A percentile compares a stretch with the other conserved stretches of the same genome.
These are phyloP conservation scores for Parelbella ahira DNA, from an alignment of 2,888 invertebrate genomes.

Conservation along the genomic window DNA sequence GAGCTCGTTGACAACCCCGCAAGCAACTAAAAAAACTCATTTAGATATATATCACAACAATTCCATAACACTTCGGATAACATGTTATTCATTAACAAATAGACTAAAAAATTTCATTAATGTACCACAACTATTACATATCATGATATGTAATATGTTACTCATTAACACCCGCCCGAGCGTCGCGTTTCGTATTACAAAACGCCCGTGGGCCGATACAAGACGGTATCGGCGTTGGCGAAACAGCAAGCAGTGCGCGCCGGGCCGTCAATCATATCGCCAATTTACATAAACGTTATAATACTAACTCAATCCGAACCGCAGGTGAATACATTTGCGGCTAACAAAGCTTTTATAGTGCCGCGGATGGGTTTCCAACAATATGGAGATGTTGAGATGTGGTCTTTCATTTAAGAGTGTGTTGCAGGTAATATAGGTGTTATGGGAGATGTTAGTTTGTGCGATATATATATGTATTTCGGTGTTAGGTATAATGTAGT, in stretches of 20 bases:
- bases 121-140: too few relatives aligned
- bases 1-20: too few relatives aligned
- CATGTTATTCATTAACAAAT: too few relatives aligned
- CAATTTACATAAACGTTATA: conserved; percentile 9
- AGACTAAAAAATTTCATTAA: too few relatives aligned
- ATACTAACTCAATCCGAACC: conserved; percentile 6
- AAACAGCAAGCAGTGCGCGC: conserved; percentile 9
- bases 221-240: conserved; percentile 8
- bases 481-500: too few relatives aligned
- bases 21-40: too few relatives aligned
- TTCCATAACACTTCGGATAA: too few relatives aligned
- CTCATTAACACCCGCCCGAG: neutral
- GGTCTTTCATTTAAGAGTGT: neutral
- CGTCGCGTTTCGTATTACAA: neutral
- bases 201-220: conserved; percentile 13
- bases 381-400: too few relatives aligned
- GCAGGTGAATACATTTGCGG: conserved; percentile 7
- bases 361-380: conserved; percentile 5
- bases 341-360: conserved; percentile 1
- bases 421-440: neutral
- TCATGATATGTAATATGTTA: too few relatives aligned
- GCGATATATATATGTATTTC: too few relatives aligned
- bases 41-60: too few relatives aligned
- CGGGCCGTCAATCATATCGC: conserved; percentile 10
- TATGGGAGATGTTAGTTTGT: too few relatives aligned